Conservation (phyloP, 2,113 vertebrate species). For the Limanda limanda region DNA sequence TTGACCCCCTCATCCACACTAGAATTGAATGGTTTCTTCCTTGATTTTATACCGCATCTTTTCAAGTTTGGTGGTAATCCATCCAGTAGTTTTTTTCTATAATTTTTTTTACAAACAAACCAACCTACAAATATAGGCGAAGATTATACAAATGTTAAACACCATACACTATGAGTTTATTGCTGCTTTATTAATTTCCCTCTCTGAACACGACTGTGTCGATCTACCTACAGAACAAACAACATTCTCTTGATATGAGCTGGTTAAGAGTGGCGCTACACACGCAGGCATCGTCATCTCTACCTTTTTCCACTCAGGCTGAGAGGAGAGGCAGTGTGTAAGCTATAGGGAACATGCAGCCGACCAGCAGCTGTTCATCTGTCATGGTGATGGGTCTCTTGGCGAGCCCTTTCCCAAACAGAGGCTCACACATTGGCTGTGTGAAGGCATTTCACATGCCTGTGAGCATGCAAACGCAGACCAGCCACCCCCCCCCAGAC, state of each 20-base stretch:
- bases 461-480: constrained; percentile 64
- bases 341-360: constrained; percentile 48
- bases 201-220: too few species aligned
- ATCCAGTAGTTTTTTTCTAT: too few species aligned
- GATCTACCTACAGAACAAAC: too few species aligned
- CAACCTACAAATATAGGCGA: too few species aligned
- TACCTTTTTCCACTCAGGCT: background rate
- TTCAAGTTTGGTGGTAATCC: too few species aligned
- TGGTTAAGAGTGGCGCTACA: background rate
- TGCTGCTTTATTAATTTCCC: too few species aligned
- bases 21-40: too few species aligned
- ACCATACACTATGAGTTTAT: too few species aligned
- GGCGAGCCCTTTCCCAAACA: constrained; percentile 72
- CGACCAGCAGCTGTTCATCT: constrained; percentile 69
- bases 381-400: constrained; percentile 72
- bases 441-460: constrained; percentile 72
- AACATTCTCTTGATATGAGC: background rate
- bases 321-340: constrained; percentile 25
- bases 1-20: too few species aligned
- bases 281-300: background rate
- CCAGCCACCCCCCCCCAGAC: background rate
- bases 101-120: too few species aligned
- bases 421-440: constrained; percentile 66
- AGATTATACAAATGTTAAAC: too few species aligned
- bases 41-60: too few species aligned